Conservation (phyloP, 2,888 invertebrate genomes). For the Apomyelois bistriatella region DNA sequence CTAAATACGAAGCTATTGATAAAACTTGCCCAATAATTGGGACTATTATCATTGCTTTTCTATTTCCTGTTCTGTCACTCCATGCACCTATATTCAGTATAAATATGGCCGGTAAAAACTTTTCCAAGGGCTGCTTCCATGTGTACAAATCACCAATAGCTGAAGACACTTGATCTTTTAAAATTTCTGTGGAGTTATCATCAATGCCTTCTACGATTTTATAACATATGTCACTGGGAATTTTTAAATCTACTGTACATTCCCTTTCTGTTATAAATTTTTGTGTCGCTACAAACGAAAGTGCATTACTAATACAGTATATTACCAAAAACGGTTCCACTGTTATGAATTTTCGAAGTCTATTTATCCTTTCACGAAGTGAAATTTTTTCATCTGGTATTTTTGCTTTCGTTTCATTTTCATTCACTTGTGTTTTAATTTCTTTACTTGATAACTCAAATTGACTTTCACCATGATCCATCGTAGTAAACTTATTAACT, state of each 20-base stretch:
- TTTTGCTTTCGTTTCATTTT: background rate
- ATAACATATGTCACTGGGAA: slow-evolving; percentile 70
- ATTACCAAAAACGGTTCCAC: slow-evolving; percentile 83
- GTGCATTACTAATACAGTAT: slow-evolving; percentile 81
- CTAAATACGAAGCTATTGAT: slow-evolving; percentile 65
- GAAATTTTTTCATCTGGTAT: background rate
- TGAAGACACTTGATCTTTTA: slow-evolving; percentile 42
- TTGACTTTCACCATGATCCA: slow-evolving; percentile 4
- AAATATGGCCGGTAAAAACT: slow-evolving; percentile 67
- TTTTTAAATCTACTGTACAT: slow-evolving; percentile 72
- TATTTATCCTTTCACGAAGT: background rate
- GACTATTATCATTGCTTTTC: slow-evolving; percentile 78
- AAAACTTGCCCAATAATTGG: slow-evolving; percentile 79
- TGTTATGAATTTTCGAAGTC: slow-evolving; percentile 58
- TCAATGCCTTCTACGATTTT: slow-evolving; percentile 45
- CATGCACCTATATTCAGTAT: slow-evolving; percentile 81
- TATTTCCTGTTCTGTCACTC: slow-evolving; percentile 80
- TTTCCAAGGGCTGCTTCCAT: slow-evolving; percentile 69
- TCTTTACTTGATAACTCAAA: background rate
- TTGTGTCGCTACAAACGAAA: slow-evolving; percentile 79
- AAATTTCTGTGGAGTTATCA: slow-evolving; percentile 22
- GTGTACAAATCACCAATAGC: slow-evolving; percentile 56
- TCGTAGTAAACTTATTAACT: background rate
- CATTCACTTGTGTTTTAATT: background rate
- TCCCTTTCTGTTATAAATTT: slow-evolving; percentile 79